phyloP scores from a whole-genome alignment of 2,888 invertebrate species.

The Cosmia trapezina region DNA sequence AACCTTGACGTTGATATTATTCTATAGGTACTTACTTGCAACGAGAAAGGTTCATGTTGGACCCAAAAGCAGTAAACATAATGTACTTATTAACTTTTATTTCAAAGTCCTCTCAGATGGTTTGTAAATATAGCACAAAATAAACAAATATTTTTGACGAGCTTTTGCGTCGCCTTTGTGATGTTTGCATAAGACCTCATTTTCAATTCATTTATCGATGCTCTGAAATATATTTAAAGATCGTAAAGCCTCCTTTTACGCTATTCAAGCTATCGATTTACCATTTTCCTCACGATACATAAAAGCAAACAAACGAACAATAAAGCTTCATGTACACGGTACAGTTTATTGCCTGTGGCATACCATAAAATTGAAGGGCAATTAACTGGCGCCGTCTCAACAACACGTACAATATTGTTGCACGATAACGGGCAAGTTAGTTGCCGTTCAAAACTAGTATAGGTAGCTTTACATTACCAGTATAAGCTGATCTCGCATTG shows the following conservation, averaged over 20 bases:
- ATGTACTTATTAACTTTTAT: constrained; percentile 7
- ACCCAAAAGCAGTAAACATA: not conserved
- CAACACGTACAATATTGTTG: too few species aligned
- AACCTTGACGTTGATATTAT: not conserved
- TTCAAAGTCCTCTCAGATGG: not conserved
- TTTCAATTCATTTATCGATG: constrained; percentile 27
- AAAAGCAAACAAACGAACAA: not conserved
- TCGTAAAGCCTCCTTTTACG: constrained; percentile 4
- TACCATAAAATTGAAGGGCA: too few species aligned
- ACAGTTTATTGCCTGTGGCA: too few species aligned
- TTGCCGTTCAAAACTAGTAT: too few species aligned
- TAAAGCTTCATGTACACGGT: too few species aligned
- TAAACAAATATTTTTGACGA: constrained; percentile 6
- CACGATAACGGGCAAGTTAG: too few species aligned
- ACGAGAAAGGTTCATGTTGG: not conserved
- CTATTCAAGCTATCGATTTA: constrained; percentile 8
- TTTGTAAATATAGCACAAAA: constrained; percentile 2
- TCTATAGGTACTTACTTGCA: too few species aligned
- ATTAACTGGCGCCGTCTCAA: too few species aligned
- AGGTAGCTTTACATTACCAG: too few species aligned
- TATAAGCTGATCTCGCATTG: too few species aligned
- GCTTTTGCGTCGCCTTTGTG: not conserved
- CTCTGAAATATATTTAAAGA: constrained; percentile 16
- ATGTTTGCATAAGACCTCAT: constrained; percentile 33
- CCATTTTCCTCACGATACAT: not conserved